Evolutionary conservation across 2,797 vertebrate species (phyloP).

Genomic region (Microctenopoma steveboyesi): DNA sequence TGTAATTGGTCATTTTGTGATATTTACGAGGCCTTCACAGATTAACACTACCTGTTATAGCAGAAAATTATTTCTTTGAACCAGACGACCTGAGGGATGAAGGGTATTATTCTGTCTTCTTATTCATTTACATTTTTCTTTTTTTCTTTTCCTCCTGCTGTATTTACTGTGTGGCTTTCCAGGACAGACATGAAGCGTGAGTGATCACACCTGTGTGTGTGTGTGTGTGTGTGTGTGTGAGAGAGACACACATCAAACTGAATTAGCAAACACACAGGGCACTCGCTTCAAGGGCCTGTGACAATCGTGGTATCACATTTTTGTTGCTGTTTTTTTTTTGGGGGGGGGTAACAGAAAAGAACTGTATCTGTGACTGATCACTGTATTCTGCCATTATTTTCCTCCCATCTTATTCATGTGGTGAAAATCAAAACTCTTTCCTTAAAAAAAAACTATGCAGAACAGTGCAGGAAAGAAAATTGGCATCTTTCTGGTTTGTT

Average conservation of each 20-base stretch:
- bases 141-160: conserved; percentile 25
- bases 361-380: conserved; percentile 75
- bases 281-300: conserved; percentile 67
- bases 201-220: conserved; percentile 51
- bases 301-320: conserved; percentile 69
- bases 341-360: conserved; percentile 57
- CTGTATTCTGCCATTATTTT: conserved; percentile 63
- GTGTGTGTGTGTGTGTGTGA: conserved; percentile 19
- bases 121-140: conserved; percentile 22
- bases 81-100: conserved; percentile 42
- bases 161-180: conserved; percentile 49
- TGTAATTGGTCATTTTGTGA: conserved; percentile 79
- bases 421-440: conserved; percentile 78
- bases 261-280: conserved; percentile 68
- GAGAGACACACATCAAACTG: conserved; percentile 68
- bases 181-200: conserved; percentile 56
- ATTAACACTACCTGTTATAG: conserved; percentile 64
- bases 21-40: conserved; percentile 61
- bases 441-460: conserved; percentile 77
- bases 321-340: neutral
- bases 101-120: conserved; percentile 35
- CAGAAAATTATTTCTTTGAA: conserved; percentile 66
- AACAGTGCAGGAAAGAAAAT: conserved; percentile 76
- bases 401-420: conserved; percentile 47
- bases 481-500: conserved; percentile 83